Evolutionary conservation across 37 sponge, comb jelly and placozoan genomes (phyloP), one percentile per base, ranked within the genome.

Genomic region (Aplysina aerophoba): DNA sequence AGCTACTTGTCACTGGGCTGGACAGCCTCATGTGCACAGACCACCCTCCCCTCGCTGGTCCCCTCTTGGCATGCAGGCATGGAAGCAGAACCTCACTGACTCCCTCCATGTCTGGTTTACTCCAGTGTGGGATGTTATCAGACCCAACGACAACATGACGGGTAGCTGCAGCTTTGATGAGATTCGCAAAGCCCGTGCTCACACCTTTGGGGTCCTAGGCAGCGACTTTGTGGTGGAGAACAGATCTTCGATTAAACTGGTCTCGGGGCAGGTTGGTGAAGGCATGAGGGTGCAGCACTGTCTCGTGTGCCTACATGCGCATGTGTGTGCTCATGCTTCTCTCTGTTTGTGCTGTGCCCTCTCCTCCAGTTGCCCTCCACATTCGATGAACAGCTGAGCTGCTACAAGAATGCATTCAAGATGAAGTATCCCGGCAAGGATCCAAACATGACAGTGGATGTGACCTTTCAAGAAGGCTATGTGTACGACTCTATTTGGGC

Each of bases 401-500:
- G 63, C 63, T 62, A 25, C 27, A 25, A 27, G 63, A 27, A 11
- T 62, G 25, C n/a, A 27, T 62, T 22, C n/a, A 13, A 22, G 25
- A 22, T 2, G n/a, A 62, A 62, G 63, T 27, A 62, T 11, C 63
- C n/a, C 12, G 25, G 5, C 25, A 4, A 14, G 11, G 25, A 69
- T 35, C 28, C 78, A 37, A 54, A 71, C 35, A 71, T 3, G 16
- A 2, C 33, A 34, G 36, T 44, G 4, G 33, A 31, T 75, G 78
- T 75, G 44, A 75, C 78, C 37, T 36, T 75, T 53, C 39, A 75
- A 54, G 78, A 75, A 3, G 78, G 78, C 25, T 75, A 75, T 40
- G 78, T 75, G 78, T 75, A 75, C 53, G 78, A 75, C 25, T 75
- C 78, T 4, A 24, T 41, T 17, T 75, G 78, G 78, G 78, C 78